These are phyloP conservation scores for Girardinus metallicus DNA, from an alignment of 2,797 vertebrate species.

Conservation along the genomic window DNA sequence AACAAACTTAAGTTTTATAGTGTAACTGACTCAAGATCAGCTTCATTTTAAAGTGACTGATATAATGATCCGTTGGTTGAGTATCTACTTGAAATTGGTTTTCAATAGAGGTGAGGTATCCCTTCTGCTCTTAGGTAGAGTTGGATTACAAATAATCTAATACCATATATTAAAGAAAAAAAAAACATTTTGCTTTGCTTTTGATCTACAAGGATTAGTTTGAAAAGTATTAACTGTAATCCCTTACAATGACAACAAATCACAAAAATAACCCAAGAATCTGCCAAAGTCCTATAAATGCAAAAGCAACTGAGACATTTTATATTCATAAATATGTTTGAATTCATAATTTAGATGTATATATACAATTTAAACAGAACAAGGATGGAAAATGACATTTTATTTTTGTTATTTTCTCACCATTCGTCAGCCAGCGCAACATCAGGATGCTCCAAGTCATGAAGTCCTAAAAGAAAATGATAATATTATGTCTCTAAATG, in stretches of 20 bases:
- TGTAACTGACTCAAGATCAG: neutral
- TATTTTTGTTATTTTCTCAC: conserved; percentile 76
- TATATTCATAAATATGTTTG: neutral
- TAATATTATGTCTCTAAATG: conserved; percentile 36
- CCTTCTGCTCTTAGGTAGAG: neutral
- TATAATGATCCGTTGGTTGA: neutral
- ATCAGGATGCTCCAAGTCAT: conserved; percentile 98
- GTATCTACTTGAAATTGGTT: neutral
- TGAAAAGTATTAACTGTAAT: conserved; percentile 55
- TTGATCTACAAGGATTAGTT: conserved; percentile 24
- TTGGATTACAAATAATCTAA: neutral
- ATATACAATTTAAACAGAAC: conserved; percentile 11
- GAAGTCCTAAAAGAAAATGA: conserved; percentile 86
- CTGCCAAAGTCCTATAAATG: neutral
- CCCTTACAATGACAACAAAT: conserved; percentile 57
- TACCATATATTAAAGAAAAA: conserved; percentile 31
- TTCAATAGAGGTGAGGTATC: neutral
- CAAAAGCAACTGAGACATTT: neutral
- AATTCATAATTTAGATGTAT: conserved; percentile 19
- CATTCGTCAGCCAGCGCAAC: conserved; percentile 96
- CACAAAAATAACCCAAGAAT: neutral
- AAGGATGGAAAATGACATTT: conserved; percentile 2
- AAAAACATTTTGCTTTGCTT: conserved; percentile 1
- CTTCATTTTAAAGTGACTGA: neutral
- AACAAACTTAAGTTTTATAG: neutral